Evolutionary conservation across 2,797 vertebrate genomes (phyloP), one percentile per base, ranked within the genome.

Genomic region (Tolypeutes matacus): DNA sequence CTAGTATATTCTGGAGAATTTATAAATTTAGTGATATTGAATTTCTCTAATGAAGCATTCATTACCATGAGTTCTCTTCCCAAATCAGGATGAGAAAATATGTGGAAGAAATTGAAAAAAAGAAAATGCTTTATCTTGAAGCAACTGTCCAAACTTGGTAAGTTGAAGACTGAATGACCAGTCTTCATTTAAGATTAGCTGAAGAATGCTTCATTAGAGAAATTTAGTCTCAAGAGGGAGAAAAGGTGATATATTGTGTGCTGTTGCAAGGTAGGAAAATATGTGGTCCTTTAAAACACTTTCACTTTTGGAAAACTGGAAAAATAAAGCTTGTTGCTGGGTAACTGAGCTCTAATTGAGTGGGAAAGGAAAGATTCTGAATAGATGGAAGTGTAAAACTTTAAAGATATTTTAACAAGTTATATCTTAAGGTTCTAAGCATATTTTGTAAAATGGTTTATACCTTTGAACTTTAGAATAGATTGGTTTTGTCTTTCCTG

Each of bases 401-500:
- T 97, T 39, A 91, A 92, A 92, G 93, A 83, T 91, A 87, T 60
- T 73, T 96, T 94, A 75, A 86, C 75, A 94, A 97, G 62, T 80
- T 90, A 17, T 58, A 80, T 75, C 75, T 91, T 95, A 81, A 94
- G 39, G 39, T 89, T 94, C 83, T 93, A 77, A 96, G 91, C 84
- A 91, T 95, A 95, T 92, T 96, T 94, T 82, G 9, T 93, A 82
- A 96, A 94, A 92, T 96, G 91, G 65, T 97, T 96, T 96, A 94
- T 96, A 84, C 70, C 87, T 89, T 88, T 96, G 95, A 97, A 97
- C 96, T 97, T 95, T 91, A 97, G 86, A 96, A 90, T 81, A 80
- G 86, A 96, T 87, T 96, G 89, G 69, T 42, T 94, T 97, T 97
- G 91, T 95, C 80, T 96, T 95, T 36, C 0, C 65, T 67, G 89